These are phyloP conservation scores for Lepas anatifera DNA, from an alignment of 2,888 invertebrate species.

Conservation along the genomic window DNA sequence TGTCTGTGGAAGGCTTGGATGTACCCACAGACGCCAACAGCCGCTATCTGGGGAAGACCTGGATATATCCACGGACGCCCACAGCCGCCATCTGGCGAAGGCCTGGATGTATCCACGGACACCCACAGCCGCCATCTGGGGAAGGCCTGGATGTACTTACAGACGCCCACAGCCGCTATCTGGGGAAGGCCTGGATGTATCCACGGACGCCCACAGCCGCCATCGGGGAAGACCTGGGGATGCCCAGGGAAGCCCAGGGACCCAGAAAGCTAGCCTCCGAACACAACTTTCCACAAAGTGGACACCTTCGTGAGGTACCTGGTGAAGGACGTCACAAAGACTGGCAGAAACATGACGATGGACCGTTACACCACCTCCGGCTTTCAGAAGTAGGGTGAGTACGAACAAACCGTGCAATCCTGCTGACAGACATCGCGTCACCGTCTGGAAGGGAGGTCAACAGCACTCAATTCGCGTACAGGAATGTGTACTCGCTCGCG, in stretches of 20 bases:
- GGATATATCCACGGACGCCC: too few relatives aligned
- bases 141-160: too few relatives aligned
- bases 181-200: too few relatives aligned
- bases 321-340: background rate
- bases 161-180: too few relatives aligned
- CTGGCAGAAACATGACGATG: background rate
- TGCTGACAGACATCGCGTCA: background rate
- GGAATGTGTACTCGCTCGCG: background rate
- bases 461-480: background rate
- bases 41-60: too few relatives aligned
- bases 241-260: background rate
- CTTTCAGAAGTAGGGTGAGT: background rate
- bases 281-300: background rate
- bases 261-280: background rate
- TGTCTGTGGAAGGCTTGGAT: background rate
- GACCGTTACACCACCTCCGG: background rate
- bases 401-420: background rate
- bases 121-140: too few relatives aligned
- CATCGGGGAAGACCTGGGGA: too few relatives aligned
- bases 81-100: too few relatives aligned
- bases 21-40: too few relatives aligned
- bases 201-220: too few relatives aligned
- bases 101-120: too few relatives aligned
- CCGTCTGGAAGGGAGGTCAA: background rate
- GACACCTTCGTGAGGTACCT: background rate